These are phyloP conservation scores for Sitodiplosis mosellana DNA, from an alignment of 1,140 invertebrate genomes.

Conservation along the genomic window DNA sequence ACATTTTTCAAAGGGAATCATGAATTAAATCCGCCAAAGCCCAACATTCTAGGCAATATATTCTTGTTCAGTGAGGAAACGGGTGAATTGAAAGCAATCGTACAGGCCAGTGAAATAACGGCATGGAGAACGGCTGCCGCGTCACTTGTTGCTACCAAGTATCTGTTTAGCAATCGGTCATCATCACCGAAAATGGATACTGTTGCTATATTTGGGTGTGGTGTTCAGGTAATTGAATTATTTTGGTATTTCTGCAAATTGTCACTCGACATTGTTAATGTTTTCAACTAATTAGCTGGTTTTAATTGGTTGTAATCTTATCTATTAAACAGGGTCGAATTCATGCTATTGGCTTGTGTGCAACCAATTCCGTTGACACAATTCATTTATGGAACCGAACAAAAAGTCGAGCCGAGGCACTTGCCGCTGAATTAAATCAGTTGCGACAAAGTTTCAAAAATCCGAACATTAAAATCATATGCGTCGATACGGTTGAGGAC, in stretches of 20 bases:
- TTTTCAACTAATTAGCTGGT: background rate
- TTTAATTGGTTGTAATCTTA: no score
- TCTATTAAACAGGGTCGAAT: slow-evolving; percentile 17
- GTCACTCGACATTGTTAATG: background rate
- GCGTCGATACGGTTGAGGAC: slow-evolving; percentile 15
- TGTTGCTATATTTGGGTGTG: slow-evolving; percentile 34
- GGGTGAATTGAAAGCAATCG: slow-evolving; percentile 25
- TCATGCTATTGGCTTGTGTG: slow-evolving; percentile 27
- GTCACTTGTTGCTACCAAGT: slow-evolving; percentile 39
- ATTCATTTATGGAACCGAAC: slow-evolving; percentile 35
- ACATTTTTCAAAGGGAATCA: slow-evolving; percentile 24
- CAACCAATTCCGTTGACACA: slow-evolving; percentile 25
- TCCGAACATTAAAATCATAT: slow-evolving; percentile 1
- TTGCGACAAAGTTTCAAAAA: slow-evolving; percentile 9
- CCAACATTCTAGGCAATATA: slow-evolving; percentile 26
- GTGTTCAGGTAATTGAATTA: slow-evolving; percentile 24
- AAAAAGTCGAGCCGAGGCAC: slow-evolving; percentile 22
- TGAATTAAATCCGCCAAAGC: slow-evolving; percentile 14
- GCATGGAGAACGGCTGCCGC: slow-evolving; percentile 38
- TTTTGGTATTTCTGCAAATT: background rate
- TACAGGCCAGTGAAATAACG: slow-evolving; percentile 31
- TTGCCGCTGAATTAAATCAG: slow-evolving; percentile 18
- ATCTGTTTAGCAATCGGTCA: slow-evolving; percentile 19
- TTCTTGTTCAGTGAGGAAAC: slow-evolving; percentile 25
- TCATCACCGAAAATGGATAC: slow-evolving; percentile 5